Evolutionary conservation across 2,888 invertebrate species (phyloP).

Genomic region (Chironomus tentans): DNA sequence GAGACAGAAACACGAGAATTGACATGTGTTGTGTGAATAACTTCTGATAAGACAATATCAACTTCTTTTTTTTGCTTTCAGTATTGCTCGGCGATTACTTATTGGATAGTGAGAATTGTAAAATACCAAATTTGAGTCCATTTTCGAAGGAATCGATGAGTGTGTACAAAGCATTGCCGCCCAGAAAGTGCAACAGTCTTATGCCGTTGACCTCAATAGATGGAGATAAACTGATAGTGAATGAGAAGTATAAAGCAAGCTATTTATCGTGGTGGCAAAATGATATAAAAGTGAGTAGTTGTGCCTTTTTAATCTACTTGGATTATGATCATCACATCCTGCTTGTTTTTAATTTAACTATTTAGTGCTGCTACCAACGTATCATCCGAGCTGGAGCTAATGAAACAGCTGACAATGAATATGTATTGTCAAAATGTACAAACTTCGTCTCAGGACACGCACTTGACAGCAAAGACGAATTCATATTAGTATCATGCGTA

Average conservation of each 20-base stretch:
- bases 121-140: conserved; percentile 53
- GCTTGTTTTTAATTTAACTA: neutral
- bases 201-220: conserved; percentile 35
- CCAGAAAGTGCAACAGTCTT: conserved; percentile 44
- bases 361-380: conserved; percentile 36
- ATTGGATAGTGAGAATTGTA: conserved; percentile 51
- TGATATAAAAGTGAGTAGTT: conserved; percentile 28
- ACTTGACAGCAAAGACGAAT: conserved; percentile 38
- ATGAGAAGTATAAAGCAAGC: conserved; percentile 27
- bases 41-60: neutral
- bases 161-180: conserved; percentile 46
- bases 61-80: conserved; percentile 28
- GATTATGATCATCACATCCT: neutral
- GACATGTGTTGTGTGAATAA: neutral
- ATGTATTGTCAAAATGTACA: neutral
- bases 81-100: conserved; percentile 36
- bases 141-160: conserved; percentile 47
- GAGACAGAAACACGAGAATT: no score
- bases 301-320: neutral
- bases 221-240: conserved; percentile 34
- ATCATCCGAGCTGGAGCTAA: conserved; percentile 34
- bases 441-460: neutral
- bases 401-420: conserved; percentile 34
- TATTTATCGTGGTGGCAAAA: conserved; percentile 29
- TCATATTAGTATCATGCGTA: conserved; percentile 46